Base-by-base conservation (phyloP, 2,113 vertebrate genomes). In the Indicator maculatus region DNA sequence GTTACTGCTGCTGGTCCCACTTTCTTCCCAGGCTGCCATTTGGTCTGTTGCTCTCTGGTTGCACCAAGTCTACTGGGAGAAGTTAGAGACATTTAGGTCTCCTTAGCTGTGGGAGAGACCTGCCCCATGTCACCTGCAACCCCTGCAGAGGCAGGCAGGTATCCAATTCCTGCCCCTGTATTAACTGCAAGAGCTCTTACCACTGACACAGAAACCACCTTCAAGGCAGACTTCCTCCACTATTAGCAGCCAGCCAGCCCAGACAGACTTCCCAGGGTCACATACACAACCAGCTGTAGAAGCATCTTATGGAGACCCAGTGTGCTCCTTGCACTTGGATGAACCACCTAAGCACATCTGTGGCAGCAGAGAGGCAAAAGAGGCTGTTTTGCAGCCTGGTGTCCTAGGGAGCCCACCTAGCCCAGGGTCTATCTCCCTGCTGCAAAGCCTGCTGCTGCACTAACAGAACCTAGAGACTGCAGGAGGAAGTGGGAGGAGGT, bases 51-150 rank as follows among this genome's bases (percentile, higher is more conserved):
- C 27, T 72, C 41, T 60, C 8, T 3, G 41, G 12, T n/a, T 50
- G 71, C 19, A 44, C 50, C 87, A 16, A 11, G 5, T 52, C 31
- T 79, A 14, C 11, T 33, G 44, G 82, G 12, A 72, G 21, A 14
- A 2, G 1, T 75, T 53, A 41, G 28, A 72, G 47, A 84, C 18
- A 16, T 21, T 45, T 12, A 13, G 8, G 14, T 45, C 30, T 71
- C 53, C 56, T 79, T 38, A 47, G 24, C 55, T 44, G 33, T 19
- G 16, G 28, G 24, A 55, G 8, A 60, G 8, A 38, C 14, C 27
- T 73, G 19, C 12, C 20, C 45, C 39, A 11, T 0, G 0, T 28
- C 1, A 0, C 47, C 63, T 67, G 47, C n/a, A 64, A 44, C 53
- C 16, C 9, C 39, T 41, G 28, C 44, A 6, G 16, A 24, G 56